Base-by-base conservation (phyloP, 1,140 invertebrate genomes). In the Brachionus paranguensis region DNA sequence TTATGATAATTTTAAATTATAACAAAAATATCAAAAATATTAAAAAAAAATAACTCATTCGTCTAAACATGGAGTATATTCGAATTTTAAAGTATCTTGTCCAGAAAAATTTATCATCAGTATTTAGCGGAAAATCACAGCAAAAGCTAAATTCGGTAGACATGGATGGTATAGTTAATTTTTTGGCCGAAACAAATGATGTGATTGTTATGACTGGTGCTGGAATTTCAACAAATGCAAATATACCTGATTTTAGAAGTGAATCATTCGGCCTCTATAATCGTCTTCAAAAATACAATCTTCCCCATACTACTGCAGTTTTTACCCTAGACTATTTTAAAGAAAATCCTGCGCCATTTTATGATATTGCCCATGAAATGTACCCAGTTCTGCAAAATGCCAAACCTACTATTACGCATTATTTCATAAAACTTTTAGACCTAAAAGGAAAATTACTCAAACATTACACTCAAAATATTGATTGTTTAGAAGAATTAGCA, bases 151-250 rank as follows among this genome's bases (percentile, higher is more conserved):
- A 24, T 47, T 17, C 41, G 2, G 8, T 47, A 20, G 45, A 76
- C 14, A 27, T 76, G 6, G 72, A 76, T 47, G 72, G 72, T 20
- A 76, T 76, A 20, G 72, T 37, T 76, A 47, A 76, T 8, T 76
- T 47, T 50, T 20, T 76, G 3, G 20, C 27, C 3, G 17, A 76
- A 24, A 94, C 94, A 86, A 93, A 87, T 60, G 96, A 96, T 86
- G 93, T 98, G 70, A 93, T 98, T 86, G 93, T 99, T 6, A 90
- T 99, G 6, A 97, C 96, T 41, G 97, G 97, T 27, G 96, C 96
- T 78, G 96, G 96, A 33, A 72, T 85, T 92, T 92, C 86, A 87
- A 88, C 86, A 12, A 43, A 70, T 27, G 29, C 17, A 45, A 27
- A 72, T 41, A 85, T 45, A 65, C 76, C 29, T 29, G 72, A 70